Conservation (phyloP, 2,888 invertebrate species). For the Tryphoninae sp. region DNA sequence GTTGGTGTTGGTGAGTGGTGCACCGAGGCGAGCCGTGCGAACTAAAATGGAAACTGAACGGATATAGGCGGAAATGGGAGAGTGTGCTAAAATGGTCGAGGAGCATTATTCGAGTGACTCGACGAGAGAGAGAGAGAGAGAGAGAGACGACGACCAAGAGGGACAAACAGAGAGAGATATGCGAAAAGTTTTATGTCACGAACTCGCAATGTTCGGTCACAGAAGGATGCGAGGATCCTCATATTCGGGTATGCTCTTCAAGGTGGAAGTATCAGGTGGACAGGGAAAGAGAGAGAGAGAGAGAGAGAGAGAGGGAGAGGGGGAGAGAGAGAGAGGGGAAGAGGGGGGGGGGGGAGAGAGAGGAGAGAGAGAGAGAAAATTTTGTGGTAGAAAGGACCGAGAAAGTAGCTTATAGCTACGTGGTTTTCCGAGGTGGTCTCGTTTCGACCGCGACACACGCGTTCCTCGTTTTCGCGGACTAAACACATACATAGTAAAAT, state of each 20-base stretch:
- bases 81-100: not conserved
- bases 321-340: not conserved
- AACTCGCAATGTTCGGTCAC: constrained; percentile 14
- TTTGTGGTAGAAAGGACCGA: constrained; percentile 28
- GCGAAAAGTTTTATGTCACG: constrained; percentile 38
- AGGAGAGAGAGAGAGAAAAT: constrained; percentile 26
- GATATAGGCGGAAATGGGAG: not conserved
- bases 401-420: constrained; percentile 46
- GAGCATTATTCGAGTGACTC: constrained; percentile 21
- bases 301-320: not conserved
- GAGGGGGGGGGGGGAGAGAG: not conserved
- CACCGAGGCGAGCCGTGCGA: not conserved
- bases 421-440: constrained; percentile 49
- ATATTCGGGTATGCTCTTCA: not conserved
- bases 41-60: not conserved
- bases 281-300: not conserved
- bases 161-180: not conserved
- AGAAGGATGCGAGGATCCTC: constrained; percentile 10
- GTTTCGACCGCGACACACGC: constrained; percentile 49
- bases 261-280: not conserved
- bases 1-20: not conserved
- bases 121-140: constrained; percentile 21
- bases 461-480: constrained; percentile 11
- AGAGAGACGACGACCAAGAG: not conserved
- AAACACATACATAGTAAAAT: constrained; percentile 1